Evolutionary conservation across 2,888 invertebrate genomes (phyloP).

Genomic region (Netelia inedita): DNA sequence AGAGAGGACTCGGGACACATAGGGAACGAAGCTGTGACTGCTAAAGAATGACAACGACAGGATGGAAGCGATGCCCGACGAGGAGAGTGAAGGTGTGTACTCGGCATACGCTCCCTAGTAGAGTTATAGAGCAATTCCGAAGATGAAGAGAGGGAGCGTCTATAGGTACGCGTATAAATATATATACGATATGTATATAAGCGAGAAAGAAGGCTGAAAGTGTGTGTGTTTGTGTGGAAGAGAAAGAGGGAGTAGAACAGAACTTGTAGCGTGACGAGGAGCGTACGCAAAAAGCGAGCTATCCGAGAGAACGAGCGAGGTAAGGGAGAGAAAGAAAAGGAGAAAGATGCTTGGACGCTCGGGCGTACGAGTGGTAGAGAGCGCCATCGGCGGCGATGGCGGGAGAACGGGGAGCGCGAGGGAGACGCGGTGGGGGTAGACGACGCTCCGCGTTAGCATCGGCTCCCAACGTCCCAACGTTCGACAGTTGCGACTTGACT

Average conservation of each 20-base stretch:
- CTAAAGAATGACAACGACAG: constrained; percentile 36
- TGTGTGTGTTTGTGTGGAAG: neutral
- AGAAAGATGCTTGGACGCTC: constrained; percentile 5
- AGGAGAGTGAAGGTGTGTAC: constrained; percentile 2
- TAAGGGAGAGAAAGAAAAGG: constrained; percentile 17
- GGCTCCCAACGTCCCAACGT: constrained; percentile 53
- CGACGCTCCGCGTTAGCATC: constrained; percentile 64
- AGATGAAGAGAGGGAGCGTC: neutral
- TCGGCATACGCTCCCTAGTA: neutral
- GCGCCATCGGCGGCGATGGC: neutral
- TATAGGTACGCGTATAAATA: neutral
- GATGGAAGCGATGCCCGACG: constrained; percentile 21
- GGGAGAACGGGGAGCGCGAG: constrained; percentile 13
- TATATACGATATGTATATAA: neutral
- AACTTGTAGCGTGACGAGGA: constrained; percentile 59
- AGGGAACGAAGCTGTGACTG: constrained; percentile 24
- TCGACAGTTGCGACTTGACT: constrained; percentile 80
- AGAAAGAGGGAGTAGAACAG: constrained; percentile 39
- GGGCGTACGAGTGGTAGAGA: constrained; percentile 12
- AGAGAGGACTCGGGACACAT: neutral
- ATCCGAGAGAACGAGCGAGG: constrained; percentile 34
- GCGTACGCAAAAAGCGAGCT: constrained; percentile 54
- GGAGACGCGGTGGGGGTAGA: constrained; percentile 35
- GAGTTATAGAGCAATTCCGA: constrained; percentile 12
- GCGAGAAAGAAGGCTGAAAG: neutral